These are phyloP conservation scores for Orussus abietinus DNA, from an alignment of 1,140 invertebrate genomes.

Conservation along the genomic window DNA sequence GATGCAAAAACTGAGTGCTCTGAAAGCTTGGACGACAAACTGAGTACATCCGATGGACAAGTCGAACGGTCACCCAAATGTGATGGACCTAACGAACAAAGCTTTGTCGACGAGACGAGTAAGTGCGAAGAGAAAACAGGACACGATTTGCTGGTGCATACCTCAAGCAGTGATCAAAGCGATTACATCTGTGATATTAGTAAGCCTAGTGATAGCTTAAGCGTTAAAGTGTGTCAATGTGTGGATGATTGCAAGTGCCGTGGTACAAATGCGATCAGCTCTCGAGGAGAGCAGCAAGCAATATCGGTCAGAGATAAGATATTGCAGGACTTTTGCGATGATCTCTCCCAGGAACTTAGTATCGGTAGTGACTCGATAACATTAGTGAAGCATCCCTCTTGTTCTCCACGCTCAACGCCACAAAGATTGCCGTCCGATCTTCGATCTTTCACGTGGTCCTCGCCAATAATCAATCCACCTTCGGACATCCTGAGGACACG, in stretches of 20 bases:
- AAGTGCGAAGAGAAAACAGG: constrained; percentile 26
- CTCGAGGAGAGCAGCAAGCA: constrained; percentile 32
- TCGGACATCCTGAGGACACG: constrained; percentile 47
- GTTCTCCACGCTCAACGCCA: constrained; percentile 45
- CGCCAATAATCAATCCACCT: constrained; percentile 39
- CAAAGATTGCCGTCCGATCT: constrained; percentile 45
- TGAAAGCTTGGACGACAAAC: constrained; percentile 36
- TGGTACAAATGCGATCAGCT: constrained; percentile 17
- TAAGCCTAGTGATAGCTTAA: constrained; percentile 36
- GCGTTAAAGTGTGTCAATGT: constrained; percentile 35
- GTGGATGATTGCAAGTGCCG: constrained; percentile 36
- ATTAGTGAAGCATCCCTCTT: constrained; percentile 47
- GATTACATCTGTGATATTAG: constrained; percentile 45
- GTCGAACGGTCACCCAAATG: constrained; percentile 33
- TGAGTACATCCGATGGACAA: constrained; percentile 26
- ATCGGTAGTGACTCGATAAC: constrained; percentile 48
- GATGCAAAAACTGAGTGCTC: constrained; percentile 35
- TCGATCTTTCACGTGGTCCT: constrained; percentile 35
- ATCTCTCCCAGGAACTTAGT: constrained; percentile 46
- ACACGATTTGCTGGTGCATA: constrained; percentile 32
- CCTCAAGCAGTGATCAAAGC: constrained; percentile 39
- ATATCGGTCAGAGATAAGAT: constrained; percentile 50
- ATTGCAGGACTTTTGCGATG: constrained; percentile 49
- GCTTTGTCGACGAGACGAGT: constrained; percentile 36
- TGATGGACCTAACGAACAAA: constrained; percentile 34